Evolutionary conservation across 2,888 invertebrate species (phyloP).

Genomic region (Onthophagus sagittarius): DNA sequence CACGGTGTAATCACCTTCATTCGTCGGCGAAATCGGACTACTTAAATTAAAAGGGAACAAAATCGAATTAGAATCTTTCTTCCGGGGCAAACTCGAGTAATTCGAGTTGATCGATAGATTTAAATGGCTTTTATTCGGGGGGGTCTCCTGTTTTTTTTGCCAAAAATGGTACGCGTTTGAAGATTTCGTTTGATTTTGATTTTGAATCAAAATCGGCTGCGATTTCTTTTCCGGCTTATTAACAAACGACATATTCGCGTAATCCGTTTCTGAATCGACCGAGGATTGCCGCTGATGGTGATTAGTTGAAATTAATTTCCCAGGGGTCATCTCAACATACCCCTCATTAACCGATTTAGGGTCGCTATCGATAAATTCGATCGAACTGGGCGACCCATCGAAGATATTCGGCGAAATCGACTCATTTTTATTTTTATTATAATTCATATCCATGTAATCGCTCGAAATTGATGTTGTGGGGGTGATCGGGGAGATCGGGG

Average conservation of each 20-base stretch:
- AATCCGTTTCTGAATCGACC: constrained; percentile 51
- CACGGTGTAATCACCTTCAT: constrained; percentile 38
- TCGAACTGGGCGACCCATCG: constrained; percentile 29
- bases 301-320: constrained; percentile 40
- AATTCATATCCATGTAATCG: constrained; percentile 48
- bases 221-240: constrained; percentile 47
- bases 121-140: constrained; percentile 49
- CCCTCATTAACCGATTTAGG: constrained; percentile 54
- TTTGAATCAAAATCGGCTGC: constrained; percentile 61
- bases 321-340: constrained; percentile 64
- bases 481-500: constrained; percentile 19
- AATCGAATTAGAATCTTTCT: constrained; percentile 53
- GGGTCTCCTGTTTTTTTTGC: constrained; percentile 31
- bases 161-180: not conserved
- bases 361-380: constrained; percentile 34
- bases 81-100: constrained; percentile 48
- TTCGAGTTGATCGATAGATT: constrained; percentile 43
- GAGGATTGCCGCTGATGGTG: constrained; percentile 36
- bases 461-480: constrained; percentile 4
- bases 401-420: constrained; percentile 28
- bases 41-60: constrained; percentile 68
- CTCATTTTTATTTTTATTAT: constrained; percentile 17
- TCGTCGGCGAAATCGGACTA: constrained; percentile 60
- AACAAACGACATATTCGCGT: constrained; percentile 52
- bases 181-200: not conserved